Evolutionary conservation across 2,797 vertebrate species (phyloP), one percentile per base, ranked within the genome.

Genomic region (Leptatherina wallacei): DNA sequence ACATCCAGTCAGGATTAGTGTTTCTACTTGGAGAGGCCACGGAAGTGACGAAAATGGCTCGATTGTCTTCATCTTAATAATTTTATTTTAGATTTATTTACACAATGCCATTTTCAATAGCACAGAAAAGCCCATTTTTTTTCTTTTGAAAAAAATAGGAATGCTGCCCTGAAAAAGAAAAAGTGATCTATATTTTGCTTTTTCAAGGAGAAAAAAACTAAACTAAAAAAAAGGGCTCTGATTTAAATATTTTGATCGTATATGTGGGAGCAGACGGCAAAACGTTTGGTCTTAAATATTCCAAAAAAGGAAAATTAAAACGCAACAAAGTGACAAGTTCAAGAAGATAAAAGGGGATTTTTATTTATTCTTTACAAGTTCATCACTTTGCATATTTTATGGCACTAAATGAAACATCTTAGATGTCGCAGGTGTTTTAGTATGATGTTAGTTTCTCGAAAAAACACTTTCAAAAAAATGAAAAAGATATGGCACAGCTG

Each of bases 11-110:
- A 11, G 61, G 71, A 14, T 77, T 24, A 52, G 59, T n/a, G 16
- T 62, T 71, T 81, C 56, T 47, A 27, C 85, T 80, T 38, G 61
- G 76, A 78, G 77, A 78, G 72, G 57, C 70, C 55, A 47, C 22
- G 62, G 58, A 67, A 81, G 74, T 61, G 69, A 69, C n/a, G 71
- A 84, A 84, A 88, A 89, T 93, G 88, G 83, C 92, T 94, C 87
- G 93, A 95, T 94, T 94, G 94, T 94, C 94, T 94, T 93, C 85
- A 84, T 91, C 83, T 90, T 85, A 83, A 66, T 87, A 72, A 22
- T 90, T 83, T 79, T 63, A 71, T 90, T 86, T 88, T 42, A 69
- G 80, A 85, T 84, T 83, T 94, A 94, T 94, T 92, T 94, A 94
- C 92, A 94, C 86, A 71, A 88, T 73, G 83, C 81, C 80, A 73